Conservation (phyloP, 1,140 invertebrate genomes). For the Pectinophora gossypiella region DNA sequence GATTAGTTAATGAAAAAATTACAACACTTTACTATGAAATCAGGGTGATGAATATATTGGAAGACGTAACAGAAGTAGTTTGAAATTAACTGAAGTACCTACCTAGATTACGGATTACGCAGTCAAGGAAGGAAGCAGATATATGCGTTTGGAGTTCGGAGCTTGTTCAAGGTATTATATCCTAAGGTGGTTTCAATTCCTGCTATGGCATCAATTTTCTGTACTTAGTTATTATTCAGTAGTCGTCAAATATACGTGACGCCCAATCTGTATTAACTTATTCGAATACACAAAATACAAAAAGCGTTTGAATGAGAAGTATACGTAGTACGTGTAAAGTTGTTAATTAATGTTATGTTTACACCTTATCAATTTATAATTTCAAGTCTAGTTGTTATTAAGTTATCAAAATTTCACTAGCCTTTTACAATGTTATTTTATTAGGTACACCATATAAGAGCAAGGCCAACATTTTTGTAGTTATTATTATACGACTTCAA, state of each 20-base stretch:
- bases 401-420: slow-evolving; percentile 74
- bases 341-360: slow-evolving; percentile 31
- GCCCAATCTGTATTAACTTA: no score
- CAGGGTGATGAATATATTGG: not conserved
- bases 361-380: slow-evolving; percentile 54
- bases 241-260: no score
- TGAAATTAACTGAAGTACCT: no score
- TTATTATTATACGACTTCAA: not conserved
- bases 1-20: not conserved
- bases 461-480: slow-evolving; percentile 58
- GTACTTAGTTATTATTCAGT: no score
- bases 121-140: no score
- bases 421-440: slow-evolving; percentile 66
- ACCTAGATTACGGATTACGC: no score
- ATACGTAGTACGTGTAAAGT: slow-evolving; percentile 9
- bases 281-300: not conserved
- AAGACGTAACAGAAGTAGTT: not conserved
- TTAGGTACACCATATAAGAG: slow-evolving; percentile 58
- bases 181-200: no score
- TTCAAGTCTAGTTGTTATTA: slow-evolving; percentile 63
- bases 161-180: no score
- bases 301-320: slow-evolving; percentile 9
- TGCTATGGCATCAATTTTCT: no score
- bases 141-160: no score
- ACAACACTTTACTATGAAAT: not conserved